Percentiles rank a stretch among this genome's conserved stretches.
Evolutionary conservation across 2,888 invertebrate genomes (phyloP).

Genomic region (Agriotes lineatus): DNA sequence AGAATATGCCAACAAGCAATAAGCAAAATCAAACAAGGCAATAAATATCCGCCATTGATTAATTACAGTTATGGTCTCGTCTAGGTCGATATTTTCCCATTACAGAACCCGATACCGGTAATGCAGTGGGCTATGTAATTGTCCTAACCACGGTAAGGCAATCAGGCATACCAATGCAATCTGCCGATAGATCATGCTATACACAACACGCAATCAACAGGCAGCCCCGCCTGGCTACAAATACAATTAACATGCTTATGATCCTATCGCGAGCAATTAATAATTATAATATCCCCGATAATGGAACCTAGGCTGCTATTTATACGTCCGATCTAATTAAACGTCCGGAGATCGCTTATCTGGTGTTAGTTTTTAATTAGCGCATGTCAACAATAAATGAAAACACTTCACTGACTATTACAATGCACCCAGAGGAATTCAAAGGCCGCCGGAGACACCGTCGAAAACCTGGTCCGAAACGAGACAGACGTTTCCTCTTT

Average conservation of each 20-base stretch:
- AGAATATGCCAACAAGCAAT: not conserved
- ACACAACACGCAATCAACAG: constrained; percentile 39
- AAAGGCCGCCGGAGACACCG: too few species aligned
- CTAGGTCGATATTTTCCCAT: not conserved
- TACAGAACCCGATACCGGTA: not conserved
- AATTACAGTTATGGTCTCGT: constrained; percentile 3
- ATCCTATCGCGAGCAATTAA: constrained; percentile 33
- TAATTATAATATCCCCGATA: constrained; percentile 26
- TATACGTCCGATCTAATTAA: constrained; percentile 14
- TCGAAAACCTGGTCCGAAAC: not conserved
- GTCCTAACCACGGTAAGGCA: constrained; percentile 37
- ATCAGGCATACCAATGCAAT: constrained; percentile 37
- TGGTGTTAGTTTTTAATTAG: constrained; percentile 23
- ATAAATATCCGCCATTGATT: not conserved
- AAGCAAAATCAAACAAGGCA: not conserved
- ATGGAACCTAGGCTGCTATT: constrained; percentile 9
- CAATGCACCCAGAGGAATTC: too few species aligned
- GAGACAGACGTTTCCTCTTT: constrained; percentile 13
- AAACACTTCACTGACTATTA: not conserved
- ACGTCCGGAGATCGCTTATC: constrained; percentile 8
- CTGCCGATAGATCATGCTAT: constrained; percentile 32
- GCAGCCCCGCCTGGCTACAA: constrained; percentile 36
- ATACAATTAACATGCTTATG: constrained; percentile 35
- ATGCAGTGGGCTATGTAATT: constrained; percentile 28
- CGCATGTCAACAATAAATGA: constrained; percentile 5